These are phyloP conservation scores for Fukomys damarensis DNA, from an alignment of 2,113 vertebrate species.

Conservation along the genomic window DNA sequence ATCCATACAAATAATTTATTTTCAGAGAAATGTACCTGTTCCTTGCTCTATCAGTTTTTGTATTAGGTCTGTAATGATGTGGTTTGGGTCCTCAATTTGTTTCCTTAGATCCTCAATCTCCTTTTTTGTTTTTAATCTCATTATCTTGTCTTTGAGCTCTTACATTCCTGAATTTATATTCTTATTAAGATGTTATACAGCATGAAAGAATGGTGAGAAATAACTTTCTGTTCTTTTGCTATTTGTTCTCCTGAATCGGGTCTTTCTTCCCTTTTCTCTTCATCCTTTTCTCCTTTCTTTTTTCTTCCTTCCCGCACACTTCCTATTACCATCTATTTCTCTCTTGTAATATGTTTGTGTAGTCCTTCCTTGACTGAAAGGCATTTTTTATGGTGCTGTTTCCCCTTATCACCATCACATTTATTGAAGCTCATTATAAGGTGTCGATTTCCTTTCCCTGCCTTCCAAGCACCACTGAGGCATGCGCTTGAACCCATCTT, in stretches of 20 bases:
- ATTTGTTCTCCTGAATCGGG: background rate
- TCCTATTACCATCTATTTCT: background rate
- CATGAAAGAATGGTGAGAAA: background rate
- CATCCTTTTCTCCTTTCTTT: background rate
- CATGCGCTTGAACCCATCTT: background rate
- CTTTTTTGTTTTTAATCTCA: conserved; percentile 53
- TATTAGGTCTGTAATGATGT: conserved; percentile 33
- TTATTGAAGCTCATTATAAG: conserved; percentile 24
- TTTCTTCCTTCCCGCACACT: background rate
- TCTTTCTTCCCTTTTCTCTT: background rate
- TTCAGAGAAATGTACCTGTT: conserved; percentile 46
- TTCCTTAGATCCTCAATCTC: conserved; percentile 48
- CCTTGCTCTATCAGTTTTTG: conserved; percentile 55
- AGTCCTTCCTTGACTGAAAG: conserved; percentile 49
- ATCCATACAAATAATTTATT: conserved; percentile 53
- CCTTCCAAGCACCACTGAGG: background rate
- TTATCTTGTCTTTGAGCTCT: conserved; percentile 48
- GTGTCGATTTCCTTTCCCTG: background rate
- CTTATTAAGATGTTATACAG: conserved; percentile 57
- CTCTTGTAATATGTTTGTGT: background rate
- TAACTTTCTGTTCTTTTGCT: background rate
- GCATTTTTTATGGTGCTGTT: conserved; percentile 38
- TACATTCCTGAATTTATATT: conserved; percentile 52
- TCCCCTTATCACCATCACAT: background rate
- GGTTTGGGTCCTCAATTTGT: conserved; percentile 48